Base-by-base conservation (phyloP, 1,140 invertebrate species). In the Drosophila pachea region DNA sequence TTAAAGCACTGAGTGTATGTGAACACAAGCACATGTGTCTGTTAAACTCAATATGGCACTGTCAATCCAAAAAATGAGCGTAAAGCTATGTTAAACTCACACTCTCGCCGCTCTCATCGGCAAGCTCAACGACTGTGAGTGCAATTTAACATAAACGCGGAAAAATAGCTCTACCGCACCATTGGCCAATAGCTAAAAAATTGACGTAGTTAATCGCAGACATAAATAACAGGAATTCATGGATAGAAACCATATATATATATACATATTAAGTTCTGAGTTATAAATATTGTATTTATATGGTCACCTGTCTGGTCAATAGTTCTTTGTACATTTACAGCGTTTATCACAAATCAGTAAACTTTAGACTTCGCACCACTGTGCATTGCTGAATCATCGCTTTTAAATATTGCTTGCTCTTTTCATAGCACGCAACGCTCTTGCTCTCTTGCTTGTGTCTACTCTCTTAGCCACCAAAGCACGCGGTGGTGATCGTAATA, bases 401-500 rank as follows among this genome's bases (percentile, higher is more conserved):
- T 36, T 47, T 50, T 9, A 35, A 55, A 12, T 22, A 22, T 22
- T 3, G 22, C 22, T 14, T 4, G 16, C 29, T n/a, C 1, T 5
- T 42, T 36, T 33, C 47, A 50, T 45, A 22, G 12, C 14, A 45
- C 5, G 6, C 8, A 40, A 40, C 38, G 9, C 38, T 43, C n/a
- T 14, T 3, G 40, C 33, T 36, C 40, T 16, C 4, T 42, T 6
- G 12, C 11, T 9, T 42, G 38, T 8, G 36, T 11, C 11, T n/a
- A 52, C 54, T 53, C 64, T 53, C 8, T 55, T 31, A 40, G 4
- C 14, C 4, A 6, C 5, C 11, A 55, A 43, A 65, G 67, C 67
- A 69, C 67, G 67, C 67, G 67, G 67, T 65, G 8, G 7, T 33
- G 67, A 65, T 69, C 61, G 53, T 49, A 61, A 61, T 40, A 68